Evolutionary conservation across 35 echinoderm and acorn worm genomes (phyloP).

Genomic region (Ophioderma brevispina): DNA sequence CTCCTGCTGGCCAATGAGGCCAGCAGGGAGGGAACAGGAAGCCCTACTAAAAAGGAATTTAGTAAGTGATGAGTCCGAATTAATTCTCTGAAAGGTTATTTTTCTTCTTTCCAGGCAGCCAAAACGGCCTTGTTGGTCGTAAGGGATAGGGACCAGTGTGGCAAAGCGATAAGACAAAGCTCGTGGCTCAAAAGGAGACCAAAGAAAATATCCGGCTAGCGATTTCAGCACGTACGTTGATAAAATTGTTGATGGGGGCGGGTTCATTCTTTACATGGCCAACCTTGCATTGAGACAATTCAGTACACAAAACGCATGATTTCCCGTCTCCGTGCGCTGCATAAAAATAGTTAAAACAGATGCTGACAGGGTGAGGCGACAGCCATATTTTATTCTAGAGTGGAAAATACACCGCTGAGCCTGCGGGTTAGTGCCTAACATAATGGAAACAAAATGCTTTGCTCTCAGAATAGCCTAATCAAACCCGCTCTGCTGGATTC

Average conservation of each 20-base stretch:
- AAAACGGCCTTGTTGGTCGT: too few species aligned
- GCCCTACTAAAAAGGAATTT: not conserved
- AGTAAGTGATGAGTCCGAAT: constrained; percentile 5
- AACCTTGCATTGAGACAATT: too few species aligned
- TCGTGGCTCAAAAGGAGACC: too few species aligned
- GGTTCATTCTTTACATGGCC: too few species aligned
- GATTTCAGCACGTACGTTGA: too few species aligned
- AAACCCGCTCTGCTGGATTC: constrained; percentile 1
- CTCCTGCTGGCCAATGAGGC: not conserved
- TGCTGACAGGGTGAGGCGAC: constrained; percentile 13
- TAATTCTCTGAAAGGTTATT: not conserved
- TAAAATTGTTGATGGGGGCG: too few species aligned
- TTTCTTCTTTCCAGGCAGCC: not conserved
- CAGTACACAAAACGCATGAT: too few species aligned
- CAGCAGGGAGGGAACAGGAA: constrained; percentile 1
- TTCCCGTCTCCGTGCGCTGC: not conserved
- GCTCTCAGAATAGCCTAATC: not conserved
- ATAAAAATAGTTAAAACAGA: constrained; percentile 35
- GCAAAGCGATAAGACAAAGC: too few species aligned
- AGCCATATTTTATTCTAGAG: constrained; percentile 15
- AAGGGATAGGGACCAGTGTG: too few species aligned
- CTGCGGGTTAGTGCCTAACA: constrained; percentile 35
- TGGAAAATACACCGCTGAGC: constrained; percentile 45
- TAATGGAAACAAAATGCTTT: constrained; percentile 48
- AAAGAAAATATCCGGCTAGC: too few species aligned